A percentile compares a stretch with the other conserved stretches of the same genome.
Conservation (phyloP, 2,888 invertebrate genomes). For the Brachypterus glaber region DNA sequence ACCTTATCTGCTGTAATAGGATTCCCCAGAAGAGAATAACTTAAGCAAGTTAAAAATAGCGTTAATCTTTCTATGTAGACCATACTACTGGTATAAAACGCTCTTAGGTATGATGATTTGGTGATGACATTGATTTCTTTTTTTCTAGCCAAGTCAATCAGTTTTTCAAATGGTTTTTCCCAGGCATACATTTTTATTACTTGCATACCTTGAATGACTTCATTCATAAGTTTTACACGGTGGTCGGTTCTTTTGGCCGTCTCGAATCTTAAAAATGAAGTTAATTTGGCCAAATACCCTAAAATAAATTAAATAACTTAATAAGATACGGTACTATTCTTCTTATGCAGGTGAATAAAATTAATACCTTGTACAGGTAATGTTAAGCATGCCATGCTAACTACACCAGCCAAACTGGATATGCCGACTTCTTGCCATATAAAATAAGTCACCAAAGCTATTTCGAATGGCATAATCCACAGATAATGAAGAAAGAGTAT, state of each 20-base stretch:
- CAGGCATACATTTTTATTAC: conserved; percentile 74
- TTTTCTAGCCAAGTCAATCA: conserved; percentile 53
- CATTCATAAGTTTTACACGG: conserved; percentile 60
- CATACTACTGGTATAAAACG: conserved; percentile 58
- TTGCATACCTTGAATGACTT: conserved; percentile 61
- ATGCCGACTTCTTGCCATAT: conserved; percentile 47
- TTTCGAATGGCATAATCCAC: conserved; percentile 71
- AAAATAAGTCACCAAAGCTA: conserved; percentile 50
- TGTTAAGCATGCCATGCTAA: conserved; percentile 44
- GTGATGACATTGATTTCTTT: conserved; percentile 51
- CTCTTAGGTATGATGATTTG: conserved; percentile 50
- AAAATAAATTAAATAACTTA: conserved; percentile 14
- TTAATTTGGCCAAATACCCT: conserved; percentile 32
- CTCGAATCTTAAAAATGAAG: conserved; percentile 39
- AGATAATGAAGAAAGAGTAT: conserved; percentile 61
- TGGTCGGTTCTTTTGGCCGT: conserved; percentile 49
- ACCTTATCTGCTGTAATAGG: conserved; percentile 44
- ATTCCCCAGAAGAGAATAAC: conserved; percentile 60
- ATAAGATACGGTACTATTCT: no score
- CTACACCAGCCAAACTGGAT: conserved; percentile 51
- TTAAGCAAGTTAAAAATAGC: conserved; percentile 64
- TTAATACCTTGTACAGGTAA: conserved; percentile 43
- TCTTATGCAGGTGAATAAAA: background rate
- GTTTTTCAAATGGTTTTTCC: conserved; percentile 58
- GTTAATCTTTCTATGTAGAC: conserved; percentile 76